Base-by-base conservation (phyloP, 2,888 invertebrate species). In the Heteromurus nitidus region DNA sequence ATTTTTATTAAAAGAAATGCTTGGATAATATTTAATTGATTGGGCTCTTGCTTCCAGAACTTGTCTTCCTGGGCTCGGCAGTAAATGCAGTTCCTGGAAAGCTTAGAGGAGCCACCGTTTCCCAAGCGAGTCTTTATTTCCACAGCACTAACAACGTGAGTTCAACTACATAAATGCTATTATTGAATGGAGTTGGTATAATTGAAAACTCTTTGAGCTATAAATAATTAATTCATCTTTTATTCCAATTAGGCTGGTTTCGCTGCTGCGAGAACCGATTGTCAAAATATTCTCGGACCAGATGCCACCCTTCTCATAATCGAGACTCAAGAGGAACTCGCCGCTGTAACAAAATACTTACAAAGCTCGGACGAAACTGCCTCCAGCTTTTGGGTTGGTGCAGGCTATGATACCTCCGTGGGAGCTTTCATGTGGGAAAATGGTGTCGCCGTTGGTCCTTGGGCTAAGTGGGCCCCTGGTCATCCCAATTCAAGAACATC, bases 311-410 rank as follows among this genome's bases (percentile, higher is more conserved):
- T 70, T 5, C 18, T 60, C 0, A 30, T n/a, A 24, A 72, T 72
- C 20, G 72, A 72, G 60, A 72, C 72, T 0, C 42, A 58, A 42
- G 72, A 72, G 5, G 72, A 72, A 20, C 72, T 58, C 16, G 42
- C 3, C 1, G 60, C 58, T 16, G 42, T 72, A 1, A 72, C 72
- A 16, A 3, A 20, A 1, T n/a, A 42, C 7, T 13, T 72, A 0
- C 13, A 2, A 18, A 13, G 2, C 2, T 26, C 42, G 2, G 72
- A 58, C 28, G 44, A 72, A 36, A 72, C 58, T 16, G 72, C 26
- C 1, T 36, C 72, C 3, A 42, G 11, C 3, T 31, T 26, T 13
- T 70, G 70, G 70, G n/a, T 58, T 13, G 58, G 70, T n/a, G 70
- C 58, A 36, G 26, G 3, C 11, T 70, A 24, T 13, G 26, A 58